Base-by-base conservation (phyloP, 2,113 vertebrate genomes). In the Ondatra zibethicus region DNA sequence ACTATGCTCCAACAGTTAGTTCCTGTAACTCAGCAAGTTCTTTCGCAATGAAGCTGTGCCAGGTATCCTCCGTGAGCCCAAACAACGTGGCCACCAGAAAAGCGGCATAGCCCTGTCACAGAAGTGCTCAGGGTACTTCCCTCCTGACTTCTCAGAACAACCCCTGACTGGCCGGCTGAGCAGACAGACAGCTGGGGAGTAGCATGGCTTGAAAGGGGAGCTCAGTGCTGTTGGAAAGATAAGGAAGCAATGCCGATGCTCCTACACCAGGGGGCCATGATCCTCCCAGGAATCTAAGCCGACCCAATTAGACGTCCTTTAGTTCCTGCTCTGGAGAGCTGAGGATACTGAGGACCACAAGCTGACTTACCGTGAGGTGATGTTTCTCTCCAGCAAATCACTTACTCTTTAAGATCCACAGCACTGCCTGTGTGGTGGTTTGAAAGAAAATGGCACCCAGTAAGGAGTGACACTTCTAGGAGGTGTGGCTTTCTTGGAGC, bases 331-430 rank as follows among this genome's bases (percentile, higher is more conserved):
- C 78, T 16, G 27, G 66, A 55, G 27, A 33, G 17, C 52, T 1
- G 9, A 23, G 11, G 1, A 0, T 1, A 13, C 10, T 21, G 21
- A 5, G 33, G 0, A 11, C 5, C 12, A 31, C 7, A 9, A 91
- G 23, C 76, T 47, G 39, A 55, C 0, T 27, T 16, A 76, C 6
- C 45, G 33, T 1, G n/a, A 75, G 78, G 31, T 33, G 11, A 50
- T 7, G 66, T 11, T 33, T 91, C n/a, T 33, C 33, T 0, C 45
- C 14, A 47, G 42, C 55, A 27, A 42, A 88, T 68, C 39, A 31
- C 82, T 42, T 63, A 42, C n/a, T 58, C 45, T 70, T 11, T 50
- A 61, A 75, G 0, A 55, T 36, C 31, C 16, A 27, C 0, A 47
- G 31, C 23, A 31, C 33, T 7, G 31, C 8, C 65, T 33, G 29